Conservation (phyloP, 2,888 invertebrate species). For the Synanthedon vespiformis region DNA sequence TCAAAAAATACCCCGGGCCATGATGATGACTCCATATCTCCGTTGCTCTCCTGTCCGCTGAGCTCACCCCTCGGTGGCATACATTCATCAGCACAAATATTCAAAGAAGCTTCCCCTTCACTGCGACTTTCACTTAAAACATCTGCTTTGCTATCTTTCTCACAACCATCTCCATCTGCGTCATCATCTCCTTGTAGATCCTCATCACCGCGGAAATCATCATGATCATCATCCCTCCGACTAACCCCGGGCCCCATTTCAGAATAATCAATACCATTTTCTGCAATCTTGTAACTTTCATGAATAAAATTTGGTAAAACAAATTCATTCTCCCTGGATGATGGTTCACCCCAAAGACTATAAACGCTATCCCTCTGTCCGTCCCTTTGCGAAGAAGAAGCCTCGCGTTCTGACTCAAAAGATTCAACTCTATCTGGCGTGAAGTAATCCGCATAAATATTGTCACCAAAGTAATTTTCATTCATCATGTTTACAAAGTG, state of each 20-base stretch:
- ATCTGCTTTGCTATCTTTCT: slow-evolving; percentile 48
- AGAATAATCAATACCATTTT: slow-evolving; percentile 42
- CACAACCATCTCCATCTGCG: slow-evolving; percentile 26
- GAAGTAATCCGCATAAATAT: slow-evolving; percentile 61
- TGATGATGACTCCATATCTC: slow-evolving; percentile 80
- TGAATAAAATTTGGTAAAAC: slow-evolving; percentile 60
- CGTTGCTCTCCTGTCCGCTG: slow-evolving; percentile 88
- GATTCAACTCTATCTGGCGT: slow-evolving; percentile 53
- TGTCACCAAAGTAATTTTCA: slow-evolving; percentile 62
- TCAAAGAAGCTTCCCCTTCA: slow-evolving; percentile 57
- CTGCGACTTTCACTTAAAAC: slow-evolving; percentile 46
- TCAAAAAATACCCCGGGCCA: slow-evolving; percentile 76
- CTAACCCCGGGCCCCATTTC: slow-evolving; percentile 24
- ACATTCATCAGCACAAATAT: slow-evolving; percentile 86
- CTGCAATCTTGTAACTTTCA: slow-evolving; percentile 57
- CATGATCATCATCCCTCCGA: slow-evolving; percentile 2
- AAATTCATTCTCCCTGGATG: slow-evolving; percentile 53
- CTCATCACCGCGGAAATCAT: slow-evolving; percentile 1
- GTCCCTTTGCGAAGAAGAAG: slow-evolving; percentile 26
- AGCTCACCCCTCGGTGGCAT: slow-evolving; percentile 90
- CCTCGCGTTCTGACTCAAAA: slow-evolving; percentile 40
- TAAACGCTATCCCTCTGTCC: slow-evolving; percentile 38
- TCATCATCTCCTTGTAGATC: slow-evolving; percentile 7
- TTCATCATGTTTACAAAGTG: slow-evolving; percentile 63
- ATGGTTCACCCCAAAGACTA: slow-evolving; percentile 49